Evolutionary conservation across 2,113 vertebrate genomes (phyloP).

Genomic region (Albula goreensis): DNA sequence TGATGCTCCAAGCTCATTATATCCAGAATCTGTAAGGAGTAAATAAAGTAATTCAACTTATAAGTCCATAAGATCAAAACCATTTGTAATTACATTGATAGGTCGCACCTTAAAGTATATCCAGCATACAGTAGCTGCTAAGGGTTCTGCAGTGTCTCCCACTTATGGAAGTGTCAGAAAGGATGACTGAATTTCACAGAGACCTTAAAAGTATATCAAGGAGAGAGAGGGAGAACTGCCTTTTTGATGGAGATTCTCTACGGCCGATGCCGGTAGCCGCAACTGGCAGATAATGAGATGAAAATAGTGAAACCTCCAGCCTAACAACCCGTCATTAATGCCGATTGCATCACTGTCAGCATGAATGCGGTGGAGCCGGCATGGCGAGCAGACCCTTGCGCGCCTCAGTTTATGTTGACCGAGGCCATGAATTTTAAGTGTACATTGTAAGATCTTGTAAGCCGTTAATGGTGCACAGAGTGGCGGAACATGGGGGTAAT

Average conservation of each 20-base stretch:
- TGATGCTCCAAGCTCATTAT: neutral
- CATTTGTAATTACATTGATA: neutral
- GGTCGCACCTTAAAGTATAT: neutral
- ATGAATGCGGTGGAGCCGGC: neutral
- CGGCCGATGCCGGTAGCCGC: neutral
- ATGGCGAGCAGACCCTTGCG: neutral
- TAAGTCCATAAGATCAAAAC: neutral
- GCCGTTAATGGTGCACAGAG: neutral
- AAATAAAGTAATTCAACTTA: neutral
- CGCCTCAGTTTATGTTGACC: neutral
- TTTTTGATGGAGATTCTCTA: neutral
- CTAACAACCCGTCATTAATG: constrained; percentile 21
- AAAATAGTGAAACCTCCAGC: neutral
- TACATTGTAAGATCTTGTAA: constrained; percentile 1
- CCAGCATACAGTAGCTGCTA: neutral
- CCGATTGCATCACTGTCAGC: neutral
- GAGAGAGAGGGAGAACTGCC: neutral
- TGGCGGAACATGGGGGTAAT: constrained; percentile 16
- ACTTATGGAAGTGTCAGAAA: neutral
- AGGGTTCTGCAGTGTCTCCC: neutral
- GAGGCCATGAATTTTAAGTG: constrained; percentile 13
- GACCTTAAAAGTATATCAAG: neutral
- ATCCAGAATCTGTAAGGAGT: neutral
- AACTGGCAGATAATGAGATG: constrained; percentile 14
- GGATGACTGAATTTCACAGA: neutral